Evolutionary conservation across 2,888 invertebrate genomes (phyloP).

Genomic region (Drosophila mimetica): DNA sequence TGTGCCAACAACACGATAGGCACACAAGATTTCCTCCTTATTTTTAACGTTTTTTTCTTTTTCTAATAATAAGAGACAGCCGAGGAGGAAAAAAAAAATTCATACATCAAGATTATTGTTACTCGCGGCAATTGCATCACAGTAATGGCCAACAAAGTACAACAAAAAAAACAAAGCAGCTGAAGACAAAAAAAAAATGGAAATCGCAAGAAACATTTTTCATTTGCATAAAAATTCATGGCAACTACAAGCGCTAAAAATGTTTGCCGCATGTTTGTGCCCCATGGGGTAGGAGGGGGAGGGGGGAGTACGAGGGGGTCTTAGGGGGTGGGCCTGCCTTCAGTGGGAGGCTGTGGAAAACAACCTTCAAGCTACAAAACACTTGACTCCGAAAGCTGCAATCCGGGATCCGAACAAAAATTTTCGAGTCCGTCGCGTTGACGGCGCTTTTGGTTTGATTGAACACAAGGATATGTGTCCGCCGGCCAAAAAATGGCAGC

Average conservation of each 20-base stretch:
- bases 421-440: slow-evolving; percentile 62
- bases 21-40: slow-evolving; percentile 52
- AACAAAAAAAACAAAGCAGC: slow-evolving; percentile 38
- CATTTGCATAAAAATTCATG: slow-evolving; percentile 79
- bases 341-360: slow-evolving; percentile 71
- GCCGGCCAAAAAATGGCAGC: slow-evolving; percentile 65
- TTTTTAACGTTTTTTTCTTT: slow-evolving; percentile 35
- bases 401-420: not conserved
- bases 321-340: slow-evolving; percentile 4
- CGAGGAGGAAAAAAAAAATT: slow-evolving; percentile 57
- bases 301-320: not conserved
- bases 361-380: slow-evolving; percentile 79
- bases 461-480: slow-evolving; percentile 75
- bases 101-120: slow-evolving; percentile 81
- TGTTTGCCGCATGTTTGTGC: slow-evolving; percentile 74
- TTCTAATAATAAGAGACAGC: slow-evolving; percentile 59
- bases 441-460: slow-evolving; percentile 80
- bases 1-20: slow-evolving; percentile 76
- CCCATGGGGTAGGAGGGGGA: slow-evolving; percentile 1
- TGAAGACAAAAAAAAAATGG: slow-evolving; percentile 46
- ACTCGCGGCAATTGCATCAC: slow-evolving; percentile 79
- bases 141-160: slow-evolving; percentile 62
- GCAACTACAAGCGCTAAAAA: slow-evolving; percentile 78
- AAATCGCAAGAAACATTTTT: slow-evolving; percentile 80
- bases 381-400: slow-evolving; percentile 61